Base-by-base conservation (phyloP, 2,113 vertebrate genomes). In the Numida meleagris region DNA sequence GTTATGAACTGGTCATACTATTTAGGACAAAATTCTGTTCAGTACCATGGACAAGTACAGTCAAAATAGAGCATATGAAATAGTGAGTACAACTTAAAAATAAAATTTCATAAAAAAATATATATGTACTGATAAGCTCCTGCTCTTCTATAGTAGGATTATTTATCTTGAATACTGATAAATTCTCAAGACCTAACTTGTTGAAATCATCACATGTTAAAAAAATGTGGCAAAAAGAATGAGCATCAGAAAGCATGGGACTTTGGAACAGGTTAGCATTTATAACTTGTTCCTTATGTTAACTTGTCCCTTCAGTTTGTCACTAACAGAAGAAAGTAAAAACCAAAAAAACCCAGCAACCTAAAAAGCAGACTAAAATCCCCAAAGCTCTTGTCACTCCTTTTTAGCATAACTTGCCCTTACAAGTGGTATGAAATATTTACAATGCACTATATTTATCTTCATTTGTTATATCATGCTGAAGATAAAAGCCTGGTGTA, bases 31-130 rank as follows among this genome's bases (percentile, higher is more conserved):
- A 38, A 74, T 38, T 13, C 1, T n/a, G 14, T 91, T 93, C 96
- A 97, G 97, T 46, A 97, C 97, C 96, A 95, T 86, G 97, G 96
- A 97, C 94, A 97, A 66, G 84, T 79, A n/a, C 94, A 59, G 58
- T 40, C 27, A 88, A 43, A 58, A 46, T 3, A 29, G 29, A 16
- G 15, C 2, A 8, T 1, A 34, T 16, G 2, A 4, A 23, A 40
- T 10, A 2, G 2, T 1, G 0, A 38, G 14, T n/a, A 7, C 19
- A n/a, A 65, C 10, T 38, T 5, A 12, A 25, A 48, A 66, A 59
- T 2, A 6, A 71, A 6, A 11, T 89, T 50, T 58, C 1, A 1
- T 38, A 72, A 68, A 13, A 45, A 62, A 77, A 62, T 10, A 0
- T 12, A 75, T 12, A 53, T 53, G 27, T 53, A 53, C 27, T 29